Conservation (phyloP, 2,113 vertebrate genomes). For the Pseudopipra pipra region DNA sequence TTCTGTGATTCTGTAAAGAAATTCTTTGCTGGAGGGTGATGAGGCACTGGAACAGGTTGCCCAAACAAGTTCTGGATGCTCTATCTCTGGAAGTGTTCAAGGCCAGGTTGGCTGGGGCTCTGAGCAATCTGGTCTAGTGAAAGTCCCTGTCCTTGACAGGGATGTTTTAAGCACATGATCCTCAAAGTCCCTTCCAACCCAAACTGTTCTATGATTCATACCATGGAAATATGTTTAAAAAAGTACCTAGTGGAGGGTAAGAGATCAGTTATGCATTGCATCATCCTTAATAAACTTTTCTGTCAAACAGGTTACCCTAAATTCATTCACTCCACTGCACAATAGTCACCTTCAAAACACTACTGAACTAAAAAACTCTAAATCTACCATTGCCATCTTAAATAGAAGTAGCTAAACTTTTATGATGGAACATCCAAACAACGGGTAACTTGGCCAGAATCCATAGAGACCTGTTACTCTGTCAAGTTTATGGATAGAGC, state of each 20-base stretch:
- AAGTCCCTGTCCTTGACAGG: not conserved
- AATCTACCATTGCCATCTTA: not conserved
- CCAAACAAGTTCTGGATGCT: not conserved
- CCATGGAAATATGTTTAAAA: not conserved
- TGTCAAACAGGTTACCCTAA: not conserved
- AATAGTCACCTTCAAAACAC: not conserved
- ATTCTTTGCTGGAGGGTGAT: not conserved
- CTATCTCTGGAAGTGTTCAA: not conserved
- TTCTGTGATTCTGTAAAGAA: not conserved
- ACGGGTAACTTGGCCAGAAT: not conserved
- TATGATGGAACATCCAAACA: not conserved
- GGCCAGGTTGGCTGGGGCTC: not conserved
- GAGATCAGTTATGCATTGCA: not conserved
- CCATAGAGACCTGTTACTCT: not conserved
- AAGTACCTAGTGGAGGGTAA: not conserved
- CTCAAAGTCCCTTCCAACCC: not conserved
- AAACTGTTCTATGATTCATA: not conserved
- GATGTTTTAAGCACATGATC: not conserved
- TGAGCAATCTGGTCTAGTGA: accelerated
- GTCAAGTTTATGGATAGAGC: not conserved
- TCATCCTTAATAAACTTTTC: not conserved
- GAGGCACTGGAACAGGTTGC: not conserved
- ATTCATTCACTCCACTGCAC: not conserved
- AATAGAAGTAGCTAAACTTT: not conserved
- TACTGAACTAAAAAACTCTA: not conserved